Percentiles rank a stretch among this genome's conserved stretches.
These are phyloP conservation scores for Elmis aenea DNA, from an alignment of 2,888 invertebrate genomes.

Conservation along the genomic window DNA sequence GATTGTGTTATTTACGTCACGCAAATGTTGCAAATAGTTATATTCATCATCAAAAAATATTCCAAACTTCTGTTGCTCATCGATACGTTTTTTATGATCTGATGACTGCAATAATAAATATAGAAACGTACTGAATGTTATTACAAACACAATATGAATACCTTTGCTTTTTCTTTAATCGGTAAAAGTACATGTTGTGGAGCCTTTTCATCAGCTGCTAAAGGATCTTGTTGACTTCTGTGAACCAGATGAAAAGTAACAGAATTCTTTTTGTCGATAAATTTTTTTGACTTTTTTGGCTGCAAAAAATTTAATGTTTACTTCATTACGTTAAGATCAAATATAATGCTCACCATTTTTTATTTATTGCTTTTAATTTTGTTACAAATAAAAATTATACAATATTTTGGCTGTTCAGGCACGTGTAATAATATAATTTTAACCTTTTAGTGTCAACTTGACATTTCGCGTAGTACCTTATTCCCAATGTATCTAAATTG, in stretches of 20 bases:
- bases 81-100: constrained; percentile 52
- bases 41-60: constrained; percentile 94
- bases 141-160: neutral
- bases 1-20: constrained; percentile 54
- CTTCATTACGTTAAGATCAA: no score
- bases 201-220: constrained; percentile 81
- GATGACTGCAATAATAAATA: constrained; percentile 22
- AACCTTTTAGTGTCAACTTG: no score
- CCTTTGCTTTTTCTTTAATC: constrained; percentile 40
- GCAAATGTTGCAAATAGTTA: constrained; percentile 89
- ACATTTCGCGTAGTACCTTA: no score
- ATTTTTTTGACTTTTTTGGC: constrained; percentile 71
- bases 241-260: constrained; percentile 91
- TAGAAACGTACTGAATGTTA: neutral
- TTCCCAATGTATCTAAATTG: no score
- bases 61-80: constrained; percentile 80
- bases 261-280: constrained; percentile 87
- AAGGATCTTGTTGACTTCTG: constrained; percentile 89
- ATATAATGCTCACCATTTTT: constrained; percentile 6
- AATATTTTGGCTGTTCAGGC: no score
- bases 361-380: no score
- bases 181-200: constrained; percentile 82
- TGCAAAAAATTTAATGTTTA: constrained; percentile 34
- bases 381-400: no score
- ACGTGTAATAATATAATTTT: no score